phyloP scores from a whole-genome alignment of 2,113 vertebrate species.

The Eonycteris spelaea region DNA sequence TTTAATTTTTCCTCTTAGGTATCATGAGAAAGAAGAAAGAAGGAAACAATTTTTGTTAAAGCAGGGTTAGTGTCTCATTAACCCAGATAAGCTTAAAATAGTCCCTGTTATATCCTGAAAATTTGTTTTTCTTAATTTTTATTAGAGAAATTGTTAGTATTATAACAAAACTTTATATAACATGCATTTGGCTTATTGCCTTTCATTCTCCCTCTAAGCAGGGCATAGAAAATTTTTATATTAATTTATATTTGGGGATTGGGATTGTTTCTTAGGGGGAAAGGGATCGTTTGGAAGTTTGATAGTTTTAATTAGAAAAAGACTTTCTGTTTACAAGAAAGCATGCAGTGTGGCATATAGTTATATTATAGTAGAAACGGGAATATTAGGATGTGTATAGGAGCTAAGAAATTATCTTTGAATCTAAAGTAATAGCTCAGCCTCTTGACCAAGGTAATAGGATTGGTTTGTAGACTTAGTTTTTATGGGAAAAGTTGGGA shows the following conservation, averaged over 20 bases:
- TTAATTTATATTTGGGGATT: slow-evolving; percentile 26
- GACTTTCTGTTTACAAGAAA: slow-evolving; percentile 1
- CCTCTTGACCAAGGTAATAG: slow-evolving; percentile 16
- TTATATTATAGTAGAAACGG: not conserved
- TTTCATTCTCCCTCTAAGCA: not conserved
- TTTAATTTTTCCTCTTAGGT: slow-evolving; percentile 20
- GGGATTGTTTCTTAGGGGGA: slow-evolving; percentile 20
- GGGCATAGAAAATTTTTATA: not conserved
- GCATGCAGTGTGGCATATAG: not conserved
- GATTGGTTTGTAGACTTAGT: not conserved
- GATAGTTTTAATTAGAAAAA: slow-evolving; percentile 39
- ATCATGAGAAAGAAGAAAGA: not conserved
- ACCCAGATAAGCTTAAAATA: slow-evolving; percentile 32
- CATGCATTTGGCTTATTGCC: slow-evolving; percentile 5
- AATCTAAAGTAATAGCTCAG: not conserved
- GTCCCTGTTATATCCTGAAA: not conserved
- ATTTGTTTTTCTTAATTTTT: not conserved
- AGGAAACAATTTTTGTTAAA: slow-evolving; percentile 31
- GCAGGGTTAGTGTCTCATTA: not conserved
- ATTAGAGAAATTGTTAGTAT: slow-evolving; percentile 35
- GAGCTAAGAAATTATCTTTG: not conserved
- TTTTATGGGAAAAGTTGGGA: not conserved
- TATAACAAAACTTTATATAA: not conserved
- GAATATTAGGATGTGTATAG: not conserved
- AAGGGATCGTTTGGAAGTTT: slow-evolving; percentile 41